A percentile compares a stretch with the other conserved stretches of the same genome.
These are phyloP conservation scores for Oreohelix idahoensis DNA, from an alignment of 1,140 invertebrate species.

Conservation along the genomic window DNA sequence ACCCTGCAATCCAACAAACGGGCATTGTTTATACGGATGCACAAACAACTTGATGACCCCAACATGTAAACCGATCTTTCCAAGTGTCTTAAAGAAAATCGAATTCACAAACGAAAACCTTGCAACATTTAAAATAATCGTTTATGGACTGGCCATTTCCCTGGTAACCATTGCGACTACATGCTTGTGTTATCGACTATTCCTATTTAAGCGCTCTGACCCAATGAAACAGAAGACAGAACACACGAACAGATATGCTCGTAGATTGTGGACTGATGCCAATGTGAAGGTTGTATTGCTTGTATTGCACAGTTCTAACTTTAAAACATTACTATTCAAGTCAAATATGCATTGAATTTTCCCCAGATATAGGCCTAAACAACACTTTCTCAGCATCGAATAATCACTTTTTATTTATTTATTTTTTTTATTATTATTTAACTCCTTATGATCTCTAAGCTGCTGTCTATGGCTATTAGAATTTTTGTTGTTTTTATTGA, in stretches of 20 bases:
- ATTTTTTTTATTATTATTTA: too few relatives aligned
- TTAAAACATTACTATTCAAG: too few relatives aligned
- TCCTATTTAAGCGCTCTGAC: background rate
- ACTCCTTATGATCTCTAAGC: too few relatives aligned
- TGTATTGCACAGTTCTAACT: background rate
- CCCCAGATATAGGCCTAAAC: too few relatives aligned
- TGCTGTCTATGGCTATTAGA: too few relatives aligned
- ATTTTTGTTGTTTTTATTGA: too few relatives aligned
- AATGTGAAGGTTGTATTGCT: background rate
- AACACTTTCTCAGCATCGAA: too few relatives aligned
- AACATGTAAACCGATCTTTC: background rate
- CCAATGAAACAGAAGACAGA: background rate
- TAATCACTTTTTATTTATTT: too few relatives aligned
- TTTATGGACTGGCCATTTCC: background rate
- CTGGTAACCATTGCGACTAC: background rate
- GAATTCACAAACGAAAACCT: background rate
- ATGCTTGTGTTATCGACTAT: background rate
- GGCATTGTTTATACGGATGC: background rate
- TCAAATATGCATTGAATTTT: too few relatives aligned
- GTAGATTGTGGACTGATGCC: background rate
- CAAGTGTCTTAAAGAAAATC: background rate
- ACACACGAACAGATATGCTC: background rate
- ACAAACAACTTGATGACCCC: background rate
- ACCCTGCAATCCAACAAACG: conserved; percentile 3
- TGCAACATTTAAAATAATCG: background rate